Percentiles rank a stretch among this genome's conserved stretches.
phyloP scores from a whole-genome alignment of 2,888 invertebrate species.

The Drosophila pegasa region DNA sequence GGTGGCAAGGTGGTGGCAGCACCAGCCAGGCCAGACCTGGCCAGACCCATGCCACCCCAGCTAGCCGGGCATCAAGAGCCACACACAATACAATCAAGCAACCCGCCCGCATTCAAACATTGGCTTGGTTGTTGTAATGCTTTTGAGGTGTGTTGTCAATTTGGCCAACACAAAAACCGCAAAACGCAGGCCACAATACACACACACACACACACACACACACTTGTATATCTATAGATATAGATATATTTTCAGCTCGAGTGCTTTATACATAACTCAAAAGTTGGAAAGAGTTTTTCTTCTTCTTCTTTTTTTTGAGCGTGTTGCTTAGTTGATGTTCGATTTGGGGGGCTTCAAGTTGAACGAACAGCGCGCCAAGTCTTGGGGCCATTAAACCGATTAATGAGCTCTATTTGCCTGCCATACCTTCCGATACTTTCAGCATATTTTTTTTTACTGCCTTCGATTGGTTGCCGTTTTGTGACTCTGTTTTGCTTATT shows the following conservation, averaged over 20 bases:
- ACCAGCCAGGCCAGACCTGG: background rate
- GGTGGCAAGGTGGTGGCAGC: constrained; percentile 22
- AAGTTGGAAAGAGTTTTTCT: constrained; percentile 25
- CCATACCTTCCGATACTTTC: constrained; percentile 58
- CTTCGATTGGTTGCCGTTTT: constrained; percentile 47
- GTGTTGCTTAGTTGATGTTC: constrained; percentile 35
- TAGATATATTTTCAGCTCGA: constrained; percentile 9
- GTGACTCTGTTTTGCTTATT: constrained; percentile 61
- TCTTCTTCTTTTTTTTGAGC: constrained; percentile 1
- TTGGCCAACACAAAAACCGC: constrained; percentile 54
- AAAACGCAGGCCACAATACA: constrained; percentile 34
- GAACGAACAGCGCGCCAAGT: constrained; percentile 51
- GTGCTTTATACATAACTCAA: constrained; percentile 40
- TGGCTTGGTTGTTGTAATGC: constrained; percentile 78
- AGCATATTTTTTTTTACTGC: background rate
- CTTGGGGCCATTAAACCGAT: constrained; percentile 74
- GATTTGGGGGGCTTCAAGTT: constrained; percentile 28
- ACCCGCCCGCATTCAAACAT: constrained; percentile 71
- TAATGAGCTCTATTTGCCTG: constrained; percentile 76
- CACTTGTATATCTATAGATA: background rate
- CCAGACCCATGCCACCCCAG: background rate
- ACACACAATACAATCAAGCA: constrained; percentile 7
- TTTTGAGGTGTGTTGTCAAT: constrained; percentile 78
- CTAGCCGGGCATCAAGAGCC: background rate
- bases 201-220: background rate